Percentiles rank a stretch among this genome's conserved stretches.
These are phyloP conservation scores for Orycteropus afer DNA, from an alignment of 2,113 vertebrate species.

Conservation along the genomic window DNA sequence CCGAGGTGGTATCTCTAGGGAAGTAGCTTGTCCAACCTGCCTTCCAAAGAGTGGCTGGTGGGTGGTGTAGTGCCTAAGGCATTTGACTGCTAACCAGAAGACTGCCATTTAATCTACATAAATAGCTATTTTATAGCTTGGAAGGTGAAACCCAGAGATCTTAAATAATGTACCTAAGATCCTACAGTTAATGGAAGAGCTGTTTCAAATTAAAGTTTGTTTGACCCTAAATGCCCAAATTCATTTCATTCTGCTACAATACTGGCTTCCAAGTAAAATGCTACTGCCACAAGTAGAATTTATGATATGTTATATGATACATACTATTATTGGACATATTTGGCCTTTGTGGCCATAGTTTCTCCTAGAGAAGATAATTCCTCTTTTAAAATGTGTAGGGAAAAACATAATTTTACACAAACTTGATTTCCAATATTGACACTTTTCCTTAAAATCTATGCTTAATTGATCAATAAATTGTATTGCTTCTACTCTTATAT, in stretches of 20 bases:
- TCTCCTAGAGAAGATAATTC: not conserved
- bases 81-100: too few species aligned
- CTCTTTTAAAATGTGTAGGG: not conserved
- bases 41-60: too few species aligned
- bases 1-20: too few species aligned
- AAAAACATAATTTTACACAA: not conserved
- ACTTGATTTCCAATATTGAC: not conserved
- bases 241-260: not conserved
- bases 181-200: not conserved
- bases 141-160: not conserved
- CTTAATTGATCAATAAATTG: not conserved
- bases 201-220: not conserved
- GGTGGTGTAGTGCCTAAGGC: too few species aligned
- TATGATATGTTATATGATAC: not conserved
- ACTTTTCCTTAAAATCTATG: not conserved
- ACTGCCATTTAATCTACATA: not conserved
- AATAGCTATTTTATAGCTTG: not conserved
- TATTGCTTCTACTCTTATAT: not conserved
- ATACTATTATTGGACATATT: not conserved
- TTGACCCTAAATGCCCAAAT: not conserved
- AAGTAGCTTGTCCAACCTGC: too few species aligned
- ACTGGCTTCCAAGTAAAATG: not conserved
- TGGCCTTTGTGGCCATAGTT: not conserved
- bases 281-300: not conserved
- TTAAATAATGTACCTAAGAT: not conserved